Evolutionary conservation across 2,113 vertebrate genomes (phyloP).

Genomic region (Dendrocopos noguchii): DNA sequence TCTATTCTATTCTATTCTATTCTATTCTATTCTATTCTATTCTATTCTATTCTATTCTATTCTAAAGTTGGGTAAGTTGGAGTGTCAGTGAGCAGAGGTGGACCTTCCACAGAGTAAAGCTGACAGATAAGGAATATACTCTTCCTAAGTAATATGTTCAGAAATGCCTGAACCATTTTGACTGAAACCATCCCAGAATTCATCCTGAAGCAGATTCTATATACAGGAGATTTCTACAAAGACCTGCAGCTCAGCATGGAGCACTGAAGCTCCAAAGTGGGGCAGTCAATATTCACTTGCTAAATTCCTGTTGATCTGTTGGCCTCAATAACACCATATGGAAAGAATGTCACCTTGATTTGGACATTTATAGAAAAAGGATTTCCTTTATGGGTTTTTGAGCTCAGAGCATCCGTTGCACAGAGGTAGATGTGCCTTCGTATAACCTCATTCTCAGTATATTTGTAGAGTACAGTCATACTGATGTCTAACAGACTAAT

Average conservation of each 20-base stretch:
- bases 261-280: not conserved
- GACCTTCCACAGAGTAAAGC: not conserved
- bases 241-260: not conserved
- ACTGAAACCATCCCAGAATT: not conserved
- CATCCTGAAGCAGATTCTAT: not conserved
- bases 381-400: not conserved
- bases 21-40: too few relatives aligned
- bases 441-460: not conserved
- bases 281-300: not conserved
- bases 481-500: conserved; percentile 49
- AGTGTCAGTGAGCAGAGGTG: not conserved
- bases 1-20: too few relatives aligned
- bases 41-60: too few relatives aligned
- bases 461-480: not conserved
- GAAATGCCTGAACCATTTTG: not conserved
- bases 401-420: not conserved
- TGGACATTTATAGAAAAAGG: not conserved
- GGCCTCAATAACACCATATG: not conserved
- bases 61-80: not conserved
- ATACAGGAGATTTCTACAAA: not conserved
- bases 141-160: not conserved
- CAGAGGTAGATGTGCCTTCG: not conserved
- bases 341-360: not conserved
- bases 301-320: not conserved
- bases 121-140: not conserved